Conservation (phyloP, 2,888 invertebrate genomes). For the Salpingus planirostris region DNA sequence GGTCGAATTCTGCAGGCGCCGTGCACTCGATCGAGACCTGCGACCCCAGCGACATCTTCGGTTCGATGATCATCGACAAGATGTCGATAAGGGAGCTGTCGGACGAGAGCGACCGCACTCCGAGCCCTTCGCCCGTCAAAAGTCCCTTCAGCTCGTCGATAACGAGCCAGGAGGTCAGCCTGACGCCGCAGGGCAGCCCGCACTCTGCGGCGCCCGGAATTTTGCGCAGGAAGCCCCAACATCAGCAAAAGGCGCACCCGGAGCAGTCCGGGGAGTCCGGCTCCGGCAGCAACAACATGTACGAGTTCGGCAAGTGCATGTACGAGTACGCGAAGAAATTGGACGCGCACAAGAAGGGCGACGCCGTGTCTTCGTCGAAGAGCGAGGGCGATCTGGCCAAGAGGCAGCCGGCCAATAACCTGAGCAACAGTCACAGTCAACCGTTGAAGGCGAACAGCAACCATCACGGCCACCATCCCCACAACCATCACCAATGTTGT, state of each 20-base stretch:
- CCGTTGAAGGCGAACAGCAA: too few species aligned
- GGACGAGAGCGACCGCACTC: conserved; percentile 8
- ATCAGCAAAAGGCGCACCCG: too few species aligned
- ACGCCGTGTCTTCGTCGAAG: conserved; percentile 23
- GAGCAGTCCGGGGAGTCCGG: conserved; percentile 2
- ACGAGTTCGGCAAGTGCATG: conserved; percentile 30
- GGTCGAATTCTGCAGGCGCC: conserved; percentile 62
- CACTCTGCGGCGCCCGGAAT: conserved; percentile 11
- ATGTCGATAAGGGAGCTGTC: conserved; percentile 31
- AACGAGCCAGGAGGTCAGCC: conserved; percentile 14
- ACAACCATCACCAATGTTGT: conserved; percentile 40
- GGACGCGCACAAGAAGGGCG: conserved; percentile 16
- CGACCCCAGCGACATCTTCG: conserved; percentile 48
- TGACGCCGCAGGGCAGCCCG: conserved; percentile 11
- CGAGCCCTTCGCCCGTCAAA: conserved; percentile 19
- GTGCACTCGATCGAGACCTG: conserved; percentile 37
- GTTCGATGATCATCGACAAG: conserved; percentile 49
- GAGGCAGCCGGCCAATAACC: conserved; percentile 13
- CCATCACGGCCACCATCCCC: conserved; percentile 18
- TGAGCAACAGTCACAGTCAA: conserved; percentile 30
- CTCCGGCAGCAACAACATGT: conserved; percentile 12
- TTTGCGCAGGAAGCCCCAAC: conserved; percentile 5
- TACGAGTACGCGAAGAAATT: conserved; percentile 28
- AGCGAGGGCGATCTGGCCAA: conserved; percentile 32
- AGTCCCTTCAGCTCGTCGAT: not conserved